Evolutionary conservation across 1,140 invertebrate species (phyloP), one percentile per base, ranked within the genome.

Genomic region (Eulimnadia texana): DNA sequence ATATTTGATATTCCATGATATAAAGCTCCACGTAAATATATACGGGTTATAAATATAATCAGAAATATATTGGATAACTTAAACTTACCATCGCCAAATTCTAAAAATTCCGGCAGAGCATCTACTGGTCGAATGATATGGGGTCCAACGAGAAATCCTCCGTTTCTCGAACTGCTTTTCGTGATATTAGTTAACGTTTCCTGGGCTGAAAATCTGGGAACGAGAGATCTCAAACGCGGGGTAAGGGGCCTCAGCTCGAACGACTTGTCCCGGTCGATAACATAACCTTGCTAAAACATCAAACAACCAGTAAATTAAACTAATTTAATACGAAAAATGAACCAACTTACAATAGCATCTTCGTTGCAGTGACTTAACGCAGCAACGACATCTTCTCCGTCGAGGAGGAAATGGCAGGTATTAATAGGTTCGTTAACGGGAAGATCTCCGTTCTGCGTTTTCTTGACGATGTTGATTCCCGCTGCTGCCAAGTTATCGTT

Each of bases 201-300:
- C 33, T 42, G 6, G 33, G 16, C 33, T n/a, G 16, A 42, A 6
- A 42, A 42, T 42, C 33, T 42, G 22, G 51, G 50, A 51, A 25
- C 27, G 23, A 11, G 63, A 53, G 25, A 67, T 25, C 22, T 66
- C 13, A 75, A 61, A 47, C 69, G 65, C 16, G 66, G 63, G 20
- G 68, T 70, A 25, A 84, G 65, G 6, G 84, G 83, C 3, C 76
- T 76, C 50, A 85, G 80, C 71, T 84, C 83, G 25, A 82, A 75
- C 0, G 80, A 81, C 0, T 75, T 71, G 65, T 83, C 82, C 50
- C 81, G 77, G 42, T 81, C 69, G 64, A 84, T 77, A 24, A 84
- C 74, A 27, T 84, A 71, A 22, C 82, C 83, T 63, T 80, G 78
- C 77, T 80, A 64, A n/a, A 52, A 27, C 23, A 61, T 66, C 65